Conservation (phyloP, 2,888 invertebrate genomes). For the Cyclophora punctaria region DNA sequence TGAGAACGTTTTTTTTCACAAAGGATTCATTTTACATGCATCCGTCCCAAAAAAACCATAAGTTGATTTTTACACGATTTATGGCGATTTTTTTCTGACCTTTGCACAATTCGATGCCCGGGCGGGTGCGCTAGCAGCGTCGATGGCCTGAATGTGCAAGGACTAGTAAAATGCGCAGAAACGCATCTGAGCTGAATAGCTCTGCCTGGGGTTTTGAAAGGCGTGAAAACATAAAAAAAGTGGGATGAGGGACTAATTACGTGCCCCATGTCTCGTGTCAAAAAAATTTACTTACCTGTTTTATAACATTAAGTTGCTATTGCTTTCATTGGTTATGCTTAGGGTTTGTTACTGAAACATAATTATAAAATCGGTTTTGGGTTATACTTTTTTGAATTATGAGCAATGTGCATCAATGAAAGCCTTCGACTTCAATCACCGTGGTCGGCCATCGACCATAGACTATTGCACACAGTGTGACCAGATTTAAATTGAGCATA, state of each 20-base stretch:
- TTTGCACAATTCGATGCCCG: conserved; percentile 35
- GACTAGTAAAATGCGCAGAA: conserved; percentile 46
- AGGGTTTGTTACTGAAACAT: conserved; percentile 36
- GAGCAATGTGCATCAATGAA: conserved; percentile 41
- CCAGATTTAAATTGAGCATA: no score
- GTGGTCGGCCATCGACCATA: conserved; percentile 54
- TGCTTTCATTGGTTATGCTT: conserved; percentile 33
- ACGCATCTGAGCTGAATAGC: conserved; percentile 41
- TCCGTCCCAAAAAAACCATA: conserved; percentile 37
- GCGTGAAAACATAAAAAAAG: conserved; percentile 53
- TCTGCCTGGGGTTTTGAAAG: conserved; percentile 46
- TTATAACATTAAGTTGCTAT: conserved; percentile 18
- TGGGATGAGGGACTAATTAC: conserved; percentile 52
- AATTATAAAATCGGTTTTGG: conserved; percentile 27
- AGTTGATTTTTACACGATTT: conserved; percentile 32
- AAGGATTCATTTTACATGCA: conserved; percentile 44
- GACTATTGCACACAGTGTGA: conserved; percentile 10
- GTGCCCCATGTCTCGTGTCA: conserved; percentile 43
- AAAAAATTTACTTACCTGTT: conserved; percentile 37
- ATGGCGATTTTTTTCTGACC: conserved; percentile 46
- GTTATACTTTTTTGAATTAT: conserved; percentile 40
- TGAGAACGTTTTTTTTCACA: conserved; percentile 54
- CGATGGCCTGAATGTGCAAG: conserved; percentile 31
- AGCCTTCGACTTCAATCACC: conserved; percentile 43
- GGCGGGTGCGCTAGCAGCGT: conserved; percentile 18